Evolutionary conservation across 2,113 vertebrate genomes (phyloP).

Genomic region (Nothocercus julius): DNA sequence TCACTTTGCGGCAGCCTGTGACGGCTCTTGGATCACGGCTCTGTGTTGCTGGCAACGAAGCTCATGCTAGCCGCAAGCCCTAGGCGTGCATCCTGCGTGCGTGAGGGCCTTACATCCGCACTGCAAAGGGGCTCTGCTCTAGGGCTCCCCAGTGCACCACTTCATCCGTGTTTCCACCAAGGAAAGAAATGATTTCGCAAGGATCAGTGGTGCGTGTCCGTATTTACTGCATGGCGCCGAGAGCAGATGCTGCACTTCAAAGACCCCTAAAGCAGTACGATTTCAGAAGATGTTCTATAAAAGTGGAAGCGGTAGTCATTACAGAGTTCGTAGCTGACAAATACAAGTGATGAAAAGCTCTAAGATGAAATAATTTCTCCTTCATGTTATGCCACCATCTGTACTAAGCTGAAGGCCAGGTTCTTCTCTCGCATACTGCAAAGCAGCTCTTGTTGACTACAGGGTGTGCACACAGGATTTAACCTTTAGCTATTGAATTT

Average conservation of each 20-base stretch:
- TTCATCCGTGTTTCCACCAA: neutral
- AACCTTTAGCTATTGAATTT: slow-evolving; percentile 44
- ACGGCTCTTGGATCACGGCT: neutral
- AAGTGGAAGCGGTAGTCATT: neutral
- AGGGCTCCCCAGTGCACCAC: fast-evolving
- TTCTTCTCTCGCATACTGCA: neutral
- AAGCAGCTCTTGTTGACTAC: neutral
- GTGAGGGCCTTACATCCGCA: neutral
- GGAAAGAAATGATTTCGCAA: neutral
- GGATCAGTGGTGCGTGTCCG: neutral
- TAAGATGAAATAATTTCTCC: neutral
- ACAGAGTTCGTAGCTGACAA: neutral
- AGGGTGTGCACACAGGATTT: neutral
- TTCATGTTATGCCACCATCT: neutral
- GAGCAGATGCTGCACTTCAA: neutral
- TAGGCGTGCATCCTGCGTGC: neutral
- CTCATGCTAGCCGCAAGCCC: neutral
- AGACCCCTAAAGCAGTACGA: neutral
- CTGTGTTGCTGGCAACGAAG: neutral
- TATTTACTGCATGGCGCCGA: neutral
- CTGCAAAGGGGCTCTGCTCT: neutral
- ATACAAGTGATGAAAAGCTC: neutral
- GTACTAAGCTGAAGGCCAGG: neutral
- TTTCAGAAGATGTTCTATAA: neutral
- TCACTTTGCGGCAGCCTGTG: neutral